phyloP scores from a whole-genome alignment of 2,888 invertebrate species.

The Amblyteles armatorius region DNA sequence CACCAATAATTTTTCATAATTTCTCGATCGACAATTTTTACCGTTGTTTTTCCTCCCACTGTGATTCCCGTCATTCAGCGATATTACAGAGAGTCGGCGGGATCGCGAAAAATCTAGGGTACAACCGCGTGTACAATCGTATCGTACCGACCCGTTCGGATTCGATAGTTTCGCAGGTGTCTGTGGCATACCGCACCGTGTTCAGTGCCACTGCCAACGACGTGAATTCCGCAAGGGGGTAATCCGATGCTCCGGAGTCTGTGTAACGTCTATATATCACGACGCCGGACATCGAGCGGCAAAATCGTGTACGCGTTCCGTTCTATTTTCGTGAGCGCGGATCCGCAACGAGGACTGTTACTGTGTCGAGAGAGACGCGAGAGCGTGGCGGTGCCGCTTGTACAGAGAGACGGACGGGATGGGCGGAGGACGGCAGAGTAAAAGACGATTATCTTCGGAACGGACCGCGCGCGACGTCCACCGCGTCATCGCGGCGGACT shows the following conservation, averaged over 20 bases:
- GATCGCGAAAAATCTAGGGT: neutral
- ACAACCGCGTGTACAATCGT: neutral
- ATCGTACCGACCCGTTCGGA: slow-evolving; percentile 10
- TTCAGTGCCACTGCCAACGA: slow-evolving; percentile 49
- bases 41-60: too few species aligned
- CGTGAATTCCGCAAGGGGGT: slow-evolving; percentile 50
- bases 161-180: slow-evolving; percentile 44
- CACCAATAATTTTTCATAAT: neutral
- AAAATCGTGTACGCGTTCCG: slow-evolving; percentile 37
- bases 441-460: neutral
- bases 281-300: slow-evolving; percentile 33
- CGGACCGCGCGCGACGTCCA: slow-evolving; percentile 24
- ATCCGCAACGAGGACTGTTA: slow-evolving; percentile 21
- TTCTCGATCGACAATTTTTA: neutral
- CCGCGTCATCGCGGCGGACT: slow-evolving; percentile 43
- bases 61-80: too few species aligned
- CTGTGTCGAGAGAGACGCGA: neutral
- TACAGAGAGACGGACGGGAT: slow-evolving; percentile 20
- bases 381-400: slow-evolving; percentile 35
- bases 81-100: neutral
- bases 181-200: slow-evolving; percentile 25
- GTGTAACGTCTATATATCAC: slow-evolving; percentile 7
- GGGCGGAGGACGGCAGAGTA: neutral
- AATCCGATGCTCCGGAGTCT: slow-evolving; percentile 43
- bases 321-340: slow-evolving; percentile 58